Evolutionary conservation across 2,797 vertebrate species (phyloP), one percentile per base, ranked within the genome.

Genomic region (Huso huso): DNA sequence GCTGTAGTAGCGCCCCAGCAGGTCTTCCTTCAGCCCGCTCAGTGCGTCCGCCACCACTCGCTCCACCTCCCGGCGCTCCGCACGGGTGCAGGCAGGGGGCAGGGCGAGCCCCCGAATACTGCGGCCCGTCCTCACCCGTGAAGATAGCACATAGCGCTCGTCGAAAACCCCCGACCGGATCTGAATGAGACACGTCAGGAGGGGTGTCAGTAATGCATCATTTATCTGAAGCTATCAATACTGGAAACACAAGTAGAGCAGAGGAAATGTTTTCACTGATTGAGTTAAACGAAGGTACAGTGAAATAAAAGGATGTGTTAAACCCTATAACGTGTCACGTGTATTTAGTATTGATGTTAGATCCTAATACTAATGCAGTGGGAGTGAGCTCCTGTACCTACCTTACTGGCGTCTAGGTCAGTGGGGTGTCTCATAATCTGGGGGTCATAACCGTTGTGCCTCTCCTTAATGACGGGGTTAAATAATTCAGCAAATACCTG

Each of bases 401-500:
- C 97, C 92, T 99, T 98, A 77, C 80, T 87, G 74, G 91, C 67
- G 0, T 99, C 95, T 81, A 98, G 84, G 77, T 99, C 95, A 4
- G 97, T 99, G 72, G 80, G 69, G 50, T 99, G 96, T 63, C 85
- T 99, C 96, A 99, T 99, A 68, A n/a, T 81, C 18, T 53, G 67
- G 2, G 93, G 91, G 72, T 99, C 90, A 63, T 99, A 99, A 57
- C 97, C 97, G 0, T 99, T 99, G 83, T 99, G 97, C 66, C 96
- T 82, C 72, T 98, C 95, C 81, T 88, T 93, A 71, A 99, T 98
- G 79, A 99, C 79, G 0, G 94, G 94, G 73, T 98, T 86, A 69
- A 99, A 86, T 59, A 99, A 78, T 0, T 92, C 95, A 6, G 89
- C 90, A 83, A 99, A 99, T 50, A 98, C 90, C 96, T 99, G 77